These are phyloP conservation scores for Lycopodina hypogea DNA, from an alignment of 37 sponge, comb jelly and placozoan genomes.

Conservation along the genomic window DNA sequence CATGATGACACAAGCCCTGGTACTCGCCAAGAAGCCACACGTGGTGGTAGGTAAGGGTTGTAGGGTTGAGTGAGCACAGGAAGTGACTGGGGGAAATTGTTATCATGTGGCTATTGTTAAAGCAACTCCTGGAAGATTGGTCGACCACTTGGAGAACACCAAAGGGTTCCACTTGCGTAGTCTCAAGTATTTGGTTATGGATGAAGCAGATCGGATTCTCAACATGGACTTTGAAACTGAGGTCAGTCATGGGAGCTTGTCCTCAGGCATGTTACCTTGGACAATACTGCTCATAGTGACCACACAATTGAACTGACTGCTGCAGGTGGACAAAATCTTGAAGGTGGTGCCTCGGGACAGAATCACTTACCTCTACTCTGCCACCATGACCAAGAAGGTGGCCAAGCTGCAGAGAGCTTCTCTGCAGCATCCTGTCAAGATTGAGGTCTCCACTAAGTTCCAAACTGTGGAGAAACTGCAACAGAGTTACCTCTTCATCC, in stretches of 20 bases:
- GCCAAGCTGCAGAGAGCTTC: conserved; percentile 97
- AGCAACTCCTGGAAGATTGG: conserved; percentile 97
- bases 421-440: conserved; percentile 86
- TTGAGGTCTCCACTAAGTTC: conserved; percentile 97
- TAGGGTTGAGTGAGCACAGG: too few relatives aligned
- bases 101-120: background rate
- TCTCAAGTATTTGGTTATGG: conserved; percentile 92
- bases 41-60: conserved; percentile 71
- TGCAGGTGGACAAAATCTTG: conserved; percentile 94
- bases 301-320: too few relatives aligned
- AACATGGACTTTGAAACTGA: conserved; percentile 99
- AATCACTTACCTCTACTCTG: conserved; percentile 91
- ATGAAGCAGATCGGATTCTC: conserved; percentile 97
- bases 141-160: conserved; percentile 98
- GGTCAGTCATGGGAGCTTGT: conserved; percentile 16
- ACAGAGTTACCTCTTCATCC: conserved; percentile 95
- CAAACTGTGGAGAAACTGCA: conserved; percentile 95
- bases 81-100: too few relatives aligned
- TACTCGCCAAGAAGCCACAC: conserved; percentile 95
- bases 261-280: too few relatives aligned
- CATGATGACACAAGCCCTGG: conserved; percentile 95
- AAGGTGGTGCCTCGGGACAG: conserved; percentile 88
- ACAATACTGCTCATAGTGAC: too few relatives aligned
- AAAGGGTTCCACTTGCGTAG: conserved; percentile 92
- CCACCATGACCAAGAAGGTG: conserved; percentile 99